Percentiles rank a stretch among this genome's conserved stretches.
Conservation (phyloP, 2,797 vertebrate genomes). For the Sebastes minor region DNA sequence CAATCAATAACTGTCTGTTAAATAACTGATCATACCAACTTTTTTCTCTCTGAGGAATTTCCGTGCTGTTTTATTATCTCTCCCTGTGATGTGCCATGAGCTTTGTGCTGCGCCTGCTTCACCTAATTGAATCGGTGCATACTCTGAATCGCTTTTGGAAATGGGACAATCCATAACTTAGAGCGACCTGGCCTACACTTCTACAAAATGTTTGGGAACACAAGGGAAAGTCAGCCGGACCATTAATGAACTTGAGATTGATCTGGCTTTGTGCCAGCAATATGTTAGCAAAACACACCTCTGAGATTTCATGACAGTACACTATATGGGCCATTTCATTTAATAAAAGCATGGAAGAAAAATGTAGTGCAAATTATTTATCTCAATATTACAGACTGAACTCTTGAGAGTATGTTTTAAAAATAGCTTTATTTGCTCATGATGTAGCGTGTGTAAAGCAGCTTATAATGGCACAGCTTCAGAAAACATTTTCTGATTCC, state of each 20-base stretch:
- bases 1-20: not conserved
- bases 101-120: not conserved
- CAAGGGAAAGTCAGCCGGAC: not conserved
- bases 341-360: not conserved
- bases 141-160: constrained; percentile 35
- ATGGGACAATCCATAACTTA: constrained; percentile 27
- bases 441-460: not conserved
- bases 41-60: not conserved
- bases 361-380: not conserved
- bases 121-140: constrained; percentile 26
- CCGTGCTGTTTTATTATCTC: not conserved
- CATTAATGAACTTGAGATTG: constrained; percentile 17
- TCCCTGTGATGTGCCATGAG: constrained; percentile 16
- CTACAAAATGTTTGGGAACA: constrained; percentile 19
- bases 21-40: not conserved
- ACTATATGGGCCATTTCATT: not conserved
- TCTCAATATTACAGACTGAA: not conserved
- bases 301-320: not conserved
- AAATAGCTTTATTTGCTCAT: not conserved
- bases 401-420: not conserved
- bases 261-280: not conserved
- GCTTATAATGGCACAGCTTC: not conserved
- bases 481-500: not conserved
- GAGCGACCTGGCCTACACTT: constrained; percentile 17
- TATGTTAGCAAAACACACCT: not conserved